Evolutionary conservation across 92 coral and sea anemone species (phyloP).

Genomic region (Parazoanthus darwini): DNA sequence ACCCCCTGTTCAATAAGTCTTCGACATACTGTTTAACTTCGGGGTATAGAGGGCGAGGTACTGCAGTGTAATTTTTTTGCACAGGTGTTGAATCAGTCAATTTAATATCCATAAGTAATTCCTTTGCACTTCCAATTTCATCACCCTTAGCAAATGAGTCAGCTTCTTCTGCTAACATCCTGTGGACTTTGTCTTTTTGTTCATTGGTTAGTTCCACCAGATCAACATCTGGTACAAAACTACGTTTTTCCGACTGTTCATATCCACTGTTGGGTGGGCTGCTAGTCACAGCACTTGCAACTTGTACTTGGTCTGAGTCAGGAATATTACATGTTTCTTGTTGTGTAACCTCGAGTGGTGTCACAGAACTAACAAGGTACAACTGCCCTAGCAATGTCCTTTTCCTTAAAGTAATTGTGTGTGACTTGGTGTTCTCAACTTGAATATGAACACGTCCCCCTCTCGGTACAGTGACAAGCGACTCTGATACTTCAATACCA

Average conservation of each 20-base stretch:
- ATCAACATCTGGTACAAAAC: slow-evolving; percentile 6
- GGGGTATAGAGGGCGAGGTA: not conserved
- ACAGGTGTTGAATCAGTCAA: slow-evolving; percentile 44
- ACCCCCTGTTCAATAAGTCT: not conserved
- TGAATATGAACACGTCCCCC: slow-evolving; percentile 45
- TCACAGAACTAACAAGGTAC: slow-evolving; percentile 54
- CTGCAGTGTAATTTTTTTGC: not conserved
- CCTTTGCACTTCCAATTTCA: slow-evolving; percentile 40
- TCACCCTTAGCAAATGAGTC: slow-evolving; percentile 39
- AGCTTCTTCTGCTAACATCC: not conserved
- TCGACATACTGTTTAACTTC: not conserved
- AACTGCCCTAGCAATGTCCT: slow-evolving; percentile 51
- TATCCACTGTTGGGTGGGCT: not conserved
- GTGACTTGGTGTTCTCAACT: slow-evolving; percentile 47
- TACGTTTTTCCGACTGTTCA: not conserved
- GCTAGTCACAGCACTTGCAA: slow-evolving; percentile 10
- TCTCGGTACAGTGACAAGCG: slow-evolving; percentile 46
- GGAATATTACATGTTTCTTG: not conserved
- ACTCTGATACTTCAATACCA: slow-evolving; percentile 54
- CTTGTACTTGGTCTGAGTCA: slow-evolving; percentile 10
- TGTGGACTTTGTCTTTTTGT: not conserved
- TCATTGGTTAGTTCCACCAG: not conserved
- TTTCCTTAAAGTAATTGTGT: slow-evolving; percentile 34
- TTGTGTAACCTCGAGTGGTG: slow-evolving; percentile 52
- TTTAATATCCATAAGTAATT: slow-evolving; percentile 28